Conservation (phyloP, 2,888 invertebrate species). For the Thymelicus sylvestris region DNA sequence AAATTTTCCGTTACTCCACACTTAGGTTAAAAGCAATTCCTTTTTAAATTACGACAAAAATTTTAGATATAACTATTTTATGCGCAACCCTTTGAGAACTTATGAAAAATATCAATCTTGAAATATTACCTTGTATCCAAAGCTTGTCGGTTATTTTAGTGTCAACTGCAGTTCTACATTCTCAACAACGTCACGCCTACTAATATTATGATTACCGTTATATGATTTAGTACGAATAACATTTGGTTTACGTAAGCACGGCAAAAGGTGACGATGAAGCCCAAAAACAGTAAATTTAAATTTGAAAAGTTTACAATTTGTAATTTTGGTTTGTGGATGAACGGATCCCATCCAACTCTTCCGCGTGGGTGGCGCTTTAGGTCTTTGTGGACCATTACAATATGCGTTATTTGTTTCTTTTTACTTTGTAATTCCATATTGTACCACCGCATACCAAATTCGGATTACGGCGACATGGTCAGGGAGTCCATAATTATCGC, state of each 20-base stretch:
- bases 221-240: not conserved
- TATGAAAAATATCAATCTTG: not conserved
- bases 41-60: too few species aligned
- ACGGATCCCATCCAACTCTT: constrained; percentile 44
- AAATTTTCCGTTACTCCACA: too few species aligned
- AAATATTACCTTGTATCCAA: not conserved
- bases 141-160: constrained; percentile 8
- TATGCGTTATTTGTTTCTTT: not conserved
- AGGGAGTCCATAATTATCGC: constrained; percentile 7
- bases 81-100: too few species aligned
- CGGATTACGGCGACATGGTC: constrained; percentile 1
- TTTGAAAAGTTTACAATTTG: constrained; percentile 46
- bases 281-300: constrained; percentile 24
- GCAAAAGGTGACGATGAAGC: not conserved
- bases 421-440: constrained; percentile 14
- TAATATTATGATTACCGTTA: not conserved
- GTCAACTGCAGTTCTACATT: constrained; percentile 20
- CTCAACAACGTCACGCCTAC: constrained; percentile 9
- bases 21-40: too few species aligned
- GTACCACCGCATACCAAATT: constrained; percentile 12
- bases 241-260: not conserved
- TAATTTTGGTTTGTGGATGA: constrained; percentile 39
- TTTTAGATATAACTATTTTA: too few species aligned
- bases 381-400: constrained; percentile 4
- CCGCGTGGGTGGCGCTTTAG: constrained; percentile 11